phyloP scores from a whole-genome alignment of 1,140 invertebrate genomes.

The Helicoverpa zea region DNA sequence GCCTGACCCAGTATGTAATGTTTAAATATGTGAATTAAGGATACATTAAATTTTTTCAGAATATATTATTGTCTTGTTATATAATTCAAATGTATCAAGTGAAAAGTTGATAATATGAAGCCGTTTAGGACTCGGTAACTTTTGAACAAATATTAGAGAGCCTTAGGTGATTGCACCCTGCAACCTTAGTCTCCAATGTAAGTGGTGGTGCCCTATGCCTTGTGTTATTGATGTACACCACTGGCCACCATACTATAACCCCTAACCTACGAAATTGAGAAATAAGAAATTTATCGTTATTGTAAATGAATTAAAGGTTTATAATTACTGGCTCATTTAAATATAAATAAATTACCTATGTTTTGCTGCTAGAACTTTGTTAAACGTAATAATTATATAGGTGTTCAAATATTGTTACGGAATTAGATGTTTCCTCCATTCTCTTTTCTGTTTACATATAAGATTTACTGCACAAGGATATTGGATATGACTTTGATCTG shows the following conservation, averaged over 20 bases:
- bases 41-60: constrained; percentile 86
- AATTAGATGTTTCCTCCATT: constrained; percentile 83
- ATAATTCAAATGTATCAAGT: constrained; percentile 84
- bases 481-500: constrained; percentile 85
- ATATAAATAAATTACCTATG: constrained; percentile 79
- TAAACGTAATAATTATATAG: constrained; percentile 84
- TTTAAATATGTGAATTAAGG: constrained; percentile 78
- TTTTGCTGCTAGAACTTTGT: constrained; percentile 84
- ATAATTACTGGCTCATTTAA: constrained; percentile 83
- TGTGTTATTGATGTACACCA: constrained; percentile 50
- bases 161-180: constrained; percentile 79
- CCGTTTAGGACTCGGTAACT: constrained; percentile 74
- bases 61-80: constrained; percentile 86
- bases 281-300: constrained; percentile 82
- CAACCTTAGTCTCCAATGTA: constrained; percentile 71
- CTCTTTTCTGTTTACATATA: constrained; percentile 81
- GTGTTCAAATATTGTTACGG: constrained; percentile 85
- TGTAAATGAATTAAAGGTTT: constrained; percentile 83
- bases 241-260: constrained; percentile 66
- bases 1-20: constrained; percentile 84
- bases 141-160: constrained; percentile 80
- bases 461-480: constrained; percentile 85
- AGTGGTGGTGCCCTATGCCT: constrained; percentile 50
- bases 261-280: constrained; percentile 77
- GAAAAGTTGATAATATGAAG: constrained; percentile 76